phyloP scores from a whole-genome alignment of 2,888 invertebrate genomes.

The Microctonus hyperodae region DNA sequence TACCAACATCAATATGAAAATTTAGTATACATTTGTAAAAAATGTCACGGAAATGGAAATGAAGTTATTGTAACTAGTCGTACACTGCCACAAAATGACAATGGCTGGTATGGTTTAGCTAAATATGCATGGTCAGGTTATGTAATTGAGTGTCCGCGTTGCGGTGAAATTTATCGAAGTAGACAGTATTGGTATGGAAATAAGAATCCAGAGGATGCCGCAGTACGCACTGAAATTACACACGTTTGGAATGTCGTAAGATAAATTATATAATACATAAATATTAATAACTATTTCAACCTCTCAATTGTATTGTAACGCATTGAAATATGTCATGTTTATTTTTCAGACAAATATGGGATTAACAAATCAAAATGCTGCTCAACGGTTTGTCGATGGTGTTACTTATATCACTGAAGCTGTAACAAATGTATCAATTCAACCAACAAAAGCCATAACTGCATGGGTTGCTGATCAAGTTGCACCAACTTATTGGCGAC shows the following conservation, averaged over 20 bases:
- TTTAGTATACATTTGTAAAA: constrained; percentile 71
- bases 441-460: constrained; percentile 74
- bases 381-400: constrained; percentile 72
- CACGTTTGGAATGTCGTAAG: constrained; percentile 68
- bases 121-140: constrained; percentile 82
- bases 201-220: constrained; percentile 73
- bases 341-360: constrained; percentile 45
- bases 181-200: constrained; percentile 85
- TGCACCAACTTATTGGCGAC: constrained; percentile 82
- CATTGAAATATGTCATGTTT: too few relatives aligned
- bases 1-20: constrained; percentile 82
- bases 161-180: constrained; percentile 76
- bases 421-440: constrained; percentile 71
- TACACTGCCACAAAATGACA: constrained; percentile 62
- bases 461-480: constrained; percentile 81
- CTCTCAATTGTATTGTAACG: background rate
- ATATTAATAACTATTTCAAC: background rate
- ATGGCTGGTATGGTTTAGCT: constrained; percentile 72
- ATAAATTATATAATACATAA: constrained; percentile 3
- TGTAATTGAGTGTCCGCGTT: constrained; percentile 77
- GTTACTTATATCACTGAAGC: constrained; percentile 71
- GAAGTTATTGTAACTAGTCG: constrained; percentile 69
- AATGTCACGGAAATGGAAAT: constrained; percentile 70
- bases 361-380: constrained; percentile 66
- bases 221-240: constrained; percentile 68